phyloP scores from a whole-genome alignment of 2,888 invertebrate genomes.

The Coenonympha arcania region DNA sequence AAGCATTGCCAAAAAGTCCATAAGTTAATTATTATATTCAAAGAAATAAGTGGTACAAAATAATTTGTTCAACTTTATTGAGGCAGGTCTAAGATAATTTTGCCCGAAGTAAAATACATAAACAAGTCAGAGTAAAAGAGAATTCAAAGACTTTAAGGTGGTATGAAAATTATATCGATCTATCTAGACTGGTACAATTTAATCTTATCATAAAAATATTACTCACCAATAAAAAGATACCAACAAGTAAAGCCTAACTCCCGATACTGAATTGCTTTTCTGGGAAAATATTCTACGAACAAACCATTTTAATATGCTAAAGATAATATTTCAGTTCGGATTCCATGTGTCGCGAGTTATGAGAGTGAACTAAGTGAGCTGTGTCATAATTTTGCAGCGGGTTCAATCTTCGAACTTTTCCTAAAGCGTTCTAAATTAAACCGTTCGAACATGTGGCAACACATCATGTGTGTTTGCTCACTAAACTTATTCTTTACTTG shows the following conservation, averaged over 20 bases:
- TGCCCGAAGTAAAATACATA: no score
- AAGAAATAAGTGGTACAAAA: no score
- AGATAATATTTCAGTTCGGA: constrained; percentile 15
- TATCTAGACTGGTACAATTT: neutral
- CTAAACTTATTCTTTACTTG: constrained; percentile 10
- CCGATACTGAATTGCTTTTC: neutral
- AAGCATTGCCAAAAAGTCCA: no score
- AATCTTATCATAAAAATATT: neutral
- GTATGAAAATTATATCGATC: no score
- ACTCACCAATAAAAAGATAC: no score
- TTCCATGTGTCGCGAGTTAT: constrained; percentile 24
- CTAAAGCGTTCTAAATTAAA: constrained; percentile 24
- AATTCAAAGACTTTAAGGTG: no score
- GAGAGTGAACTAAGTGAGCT: constrained; percentile 24
- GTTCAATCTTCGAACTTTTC: constrained; percentile 21
- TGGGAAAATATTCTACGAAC: neutral
- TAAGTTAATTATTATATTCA: no score
- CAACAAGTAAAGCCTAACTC: no score
- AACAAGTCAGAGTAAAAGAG: no score
- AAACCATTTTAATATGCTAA: constrained; percentile 9
- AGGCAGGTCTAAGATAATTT: no score
- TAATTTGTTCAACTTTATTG: no score
- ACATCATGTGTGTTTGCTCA: constrained; percentile 20
- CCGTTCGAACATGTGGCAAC: constrained; percentile 12
- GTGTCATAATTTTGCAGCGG: constrained; percentile 24